These are phyloP conservation scores for Philereme transversata DNA, from an alignment of 2,888 invertebrate genomes.

Conservation along the genomic window DNA sequence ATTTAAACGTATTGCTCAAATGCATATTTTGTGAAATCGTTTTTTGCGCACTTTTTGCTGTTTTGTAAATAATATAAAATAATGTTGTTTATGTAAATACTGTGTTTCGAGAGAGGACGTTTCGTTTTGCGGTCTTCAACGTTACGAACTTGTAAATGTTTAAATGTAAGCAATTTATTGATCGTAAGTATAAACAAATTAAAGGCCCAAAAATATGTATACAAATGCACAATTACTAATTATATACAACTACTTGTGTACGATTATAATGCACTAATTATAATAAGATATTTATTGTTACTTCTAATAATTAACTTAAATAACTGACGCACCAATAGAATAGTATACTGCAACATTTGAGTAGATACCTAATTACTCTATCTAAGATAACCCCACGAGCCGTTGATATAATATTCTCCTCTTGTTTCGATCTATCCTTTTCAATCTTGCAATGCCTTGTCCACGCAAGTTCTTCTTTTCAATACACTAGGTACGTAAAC, in stretches of 20 bases:
- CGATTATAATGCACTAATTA: conserved; percentile 60
- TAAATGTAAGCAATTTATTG: conserved; percentile 48
- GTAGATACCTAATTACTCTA: conserved; percentile 42
- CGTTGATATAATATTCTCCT: conserved; percentile 4
- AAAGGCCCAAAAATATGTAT: conserved; percentile 80
- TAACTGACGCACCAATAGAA: conserved; percentile 69
- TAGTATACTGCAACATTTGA: conserved; percentile 58
- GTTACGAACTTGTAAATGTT: conserved; percentile 39
- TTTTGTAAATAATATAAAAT: conserved; percentile 69
- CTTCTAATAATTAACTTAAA: conserved; percentile 45
- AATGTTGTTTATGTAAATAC: conserved; percentile 61
- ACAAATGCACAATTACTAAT: conserved; percentile 78
- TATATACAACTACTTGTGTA: conserved; percentile 64
- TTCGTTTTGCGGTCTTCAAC: conserved; percentile 48
- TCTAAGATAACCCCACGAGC: conserved; percentile 24
- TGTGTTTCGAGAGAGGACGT: conserved; percentile 60
- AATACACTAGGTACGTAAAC: conserved; percentile 16
- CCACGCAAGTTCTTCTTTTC: conserved; percentile 23
- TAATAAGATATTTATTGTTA: conserved; percentile 57
- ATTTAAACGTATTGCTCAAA: conserved; percentile 81
- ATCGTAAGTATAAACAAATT: conserved; percentile 64
- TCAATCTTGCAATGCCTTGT: conserved; percentile 23
- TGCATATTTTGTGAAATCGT: conserved; percentile 83
- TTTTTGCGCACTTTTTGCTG: conserved; percentile 83
- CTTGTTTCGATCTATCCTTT: conserved; percentile 12